Evolutionary conservation across 2,888 invertebrate species (phyloP).

Genomic region (Chromoteleia sp.): DNA sequence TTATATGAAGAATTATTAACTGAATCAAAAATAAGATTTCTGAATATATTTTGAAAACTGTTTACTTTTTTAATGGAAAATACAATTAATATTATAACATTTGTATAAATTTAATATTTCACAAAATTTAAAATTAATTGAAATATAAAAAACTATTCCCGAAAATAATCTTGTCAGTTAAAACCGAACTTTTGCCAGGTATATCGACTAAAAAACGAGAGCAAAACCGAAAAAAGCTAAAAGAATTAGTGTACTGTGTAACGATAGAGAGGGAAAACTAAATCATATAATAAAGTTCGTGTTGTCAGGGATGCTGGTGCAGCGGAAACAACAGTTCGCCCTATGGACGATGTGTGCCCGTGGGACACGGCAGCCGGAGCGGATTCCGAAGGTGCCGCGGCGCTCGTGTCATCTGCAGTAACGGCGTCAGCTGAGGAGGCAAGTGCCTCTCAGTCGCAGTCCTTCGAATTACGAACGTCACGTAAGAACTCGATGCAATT

Average conservation of each 20-base stretch:
- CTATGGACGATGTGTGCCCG: conserved; percentile 87
- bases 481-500: conserved; percentile 89
- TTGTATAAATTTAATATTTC: too few species aligned
- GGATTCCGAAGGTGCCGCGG: conserved; percentile 75
- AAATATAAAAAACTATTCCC: too few species aligned
- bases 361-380: conserved; percentile 85
- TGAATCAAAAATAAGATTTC: too few species aligned
- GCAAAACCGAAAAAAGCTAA: not conserved
- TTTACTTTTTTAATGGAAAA: too few species aligned
- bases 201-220: not conserved
- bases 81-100: too few species aligned
- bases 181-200: not conserved
- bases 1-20: too few species aligned
- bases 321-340: conserved; percentile 80
- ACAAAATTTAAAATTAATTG: too few species aligned
- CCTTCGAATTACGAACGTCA: conserved; percentile 79
- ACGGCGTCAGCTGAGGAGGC: conserved; percentile 76
- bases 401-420: conserved; percentile 72
- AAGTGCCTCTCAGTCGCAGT: conserved; percentile 70
- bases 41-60: too few species aligned
- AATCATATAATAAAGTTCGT: conserved; percentile 83
- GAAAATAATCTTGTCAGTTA: too few species aligned
- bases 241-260: conserved; percentile 25
- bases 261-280: conserved; percentile 74
- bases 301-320: conserved; percentile 83